A percentile compares a stretch with the other conserved stretches of the same genome.
Conservation (phyloP, 2,888 invertebrate genomes). For the Mystacides longicornis region DNA sequence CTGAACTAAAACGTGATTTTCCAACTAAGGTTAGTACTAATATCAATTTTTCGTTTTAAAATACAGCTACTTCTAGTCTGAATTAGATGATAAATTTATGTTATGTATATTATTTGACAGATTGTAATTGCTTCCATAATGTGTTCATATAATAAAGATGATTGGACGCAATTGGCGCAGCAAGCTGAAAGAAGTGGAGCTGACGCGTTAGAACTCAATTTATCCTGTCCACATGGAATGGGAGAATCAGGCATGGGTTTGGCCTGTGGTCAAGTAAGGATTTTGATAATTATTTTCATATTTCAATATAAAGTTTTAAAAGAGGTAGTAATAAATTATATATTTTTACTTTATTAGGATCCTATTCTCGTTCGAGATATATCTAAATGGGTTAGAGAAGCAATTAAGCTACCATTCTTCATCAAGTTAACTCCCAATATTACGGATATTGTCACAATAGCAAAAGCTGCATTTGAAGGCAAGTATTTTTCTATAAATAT, state of each 20-base stretch:
- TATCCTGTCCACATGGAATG: constrained; percentile 99
- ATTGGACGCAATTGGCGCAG: constrained; percentile 79
- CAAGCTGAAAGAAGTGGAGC: constrained; percentile 78
- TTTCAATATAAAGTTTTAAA: not conserved
- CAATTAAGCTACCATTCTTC: constrained; percentile 91
- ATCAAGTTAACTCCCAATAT: constrained; percentile 97
- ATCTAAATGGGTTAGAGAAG: constrained; percentile 80
- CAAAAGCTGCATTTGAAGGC: constrained; percentile 84
- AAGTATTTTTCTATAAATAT: constrained; percentile 15
- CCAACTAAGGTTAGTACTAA: constrained; percentile 63
- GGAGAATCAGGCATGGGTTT: constrained; percentile 97
- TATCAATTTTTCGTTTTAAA: not conserved
- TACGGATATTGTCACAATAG: constrained; percentile 85
- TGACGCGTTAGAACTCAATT: constrained; percentile 91
- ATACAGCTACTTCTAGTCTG: not conserved
- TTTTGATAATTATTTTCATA: constrained; percentile 1
- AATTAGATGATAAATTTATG: no score
- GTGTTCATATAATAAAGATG: constrained; percentile 79
- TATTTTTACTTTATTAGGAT: constrained; percentile 49
- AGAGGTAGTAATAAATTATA: not conserved
- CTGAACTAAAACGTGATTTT: constrained; percentile 85
- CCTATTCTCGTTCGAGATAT: constrained; percentile 83
- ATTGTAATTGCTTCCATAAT: constrained; percentile 92
- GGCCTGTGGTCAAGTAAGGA: constrained; percentile 90
- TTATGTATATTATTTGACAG: constrained; percentile 43